Base-by-base conservation (phyloP, 2,888 invertebrate genomes). In the Cephus nigrinus region DNA sequence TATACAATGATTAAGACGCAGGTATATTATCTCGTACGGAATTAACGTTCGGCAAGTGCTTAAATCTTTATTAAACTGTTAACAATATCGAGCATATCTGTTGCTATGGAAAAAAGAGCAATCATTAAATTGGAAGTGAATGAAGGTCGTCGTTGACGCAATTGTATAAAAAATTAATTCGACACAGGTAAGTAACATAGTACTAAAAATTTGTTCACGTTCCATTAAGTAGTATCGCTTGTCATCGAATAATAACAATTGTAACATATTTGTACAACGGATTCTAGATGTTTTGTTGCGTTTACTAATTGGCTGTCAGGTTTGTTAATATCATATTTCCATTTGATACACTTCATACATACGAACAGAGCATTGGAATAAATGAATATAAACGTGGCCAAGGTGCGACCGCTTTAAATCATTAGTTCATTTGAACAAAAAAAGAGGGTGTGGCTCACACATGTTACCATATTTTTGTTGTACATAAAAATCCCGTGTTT, bases 261-360 rank as follows among this genome's bases (percentile, higher is more conserved):
- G 33, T 33, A 71, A 31, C 71, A 33, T 71, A 31, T 71, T 71
- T 23, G 12, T 71, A 71, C 23, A 71, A 71, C 4, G 71, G 71
- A 32, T 30, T 31, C 71, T 75, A 35, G 55, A 82, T 79, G 76
- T 82, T 84, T 81, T 84, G 80, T 81, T 84, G 83, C 86, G 83
- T 84, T 85, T 85, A 88, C 88, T 88, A 89, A 90, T 90, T 87
- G 88, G 89, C 88, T 89, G 89, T 87, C 85, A 87, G 88, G 87
- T 88, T 88, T 86, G 87, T 87, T 88, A 86, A 88, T 88, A 85
- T 35, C 69, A 83, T 79, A 76, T 79, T 80, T 79, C 73, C 75
- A 78, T 79, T 78, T 76, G 69, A 83, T 79, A 81, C 81, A 80
- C 76, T 75, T 75, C 81, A 83, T 81, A 31, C 31, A 71, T 33